These are phyloP conservation scores for Nomia melanderi DNA, from an alignment of 1,140 invertebrate species.

Conservation along the genomic window DNA sequence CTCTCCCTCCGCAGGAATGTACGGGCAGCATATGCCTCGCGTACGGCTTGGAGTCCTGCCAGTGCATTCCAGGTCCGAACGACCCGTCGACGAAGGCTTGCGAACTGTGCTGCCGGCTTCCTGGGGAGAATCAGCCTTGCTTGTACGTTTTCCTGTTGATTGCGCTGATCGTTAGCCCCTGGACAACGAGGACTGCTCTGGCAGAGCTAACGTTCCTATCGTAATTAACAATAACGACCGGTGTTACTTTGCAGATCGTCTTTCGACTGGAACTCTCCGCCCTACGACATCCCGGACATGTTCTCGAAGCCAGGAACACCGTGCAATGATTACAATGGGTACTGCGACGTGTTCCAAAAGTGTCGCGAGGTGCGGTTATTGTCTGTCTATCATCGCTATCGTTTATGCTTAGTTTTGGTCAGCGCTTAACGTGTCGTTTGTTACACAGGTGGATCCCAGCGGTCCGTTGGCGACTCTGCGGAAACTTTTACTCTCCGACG, in stretches of 20 bases:
- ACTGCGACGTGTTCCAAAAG: constrained; percentile 99
- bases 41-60: constrained; percentile 97
- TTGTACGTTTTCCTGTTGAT: constrained; percentile 77
- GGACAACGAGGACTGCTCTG: too few species aligned
- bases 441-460: constrained; percentile 90
- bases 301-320: constrained; percentile 96
- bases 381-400: not conserved
- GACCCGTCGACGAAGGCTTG: constrained; percentile 92
- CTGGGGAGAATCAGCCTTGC: constrained; percentile 90
- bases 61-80: constrained; percentile 89
- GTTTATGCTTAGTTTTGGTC: not conserved
- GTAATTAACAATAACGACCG: too few species aligned
- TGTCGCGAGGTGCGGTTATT: constrained; percentile 84
- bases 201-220: too few species aligned
- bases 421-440: not conserved
- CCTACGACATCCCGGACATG: constrained; percentile 95
- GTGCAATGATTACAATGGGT: constrained; percentile 99
- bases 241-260: too few species aligned
- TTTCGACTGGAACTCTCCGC: constrained; percentile 93
- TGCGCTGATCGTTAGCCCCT: too few species aligned
- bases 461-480: constrained; percentile 95
- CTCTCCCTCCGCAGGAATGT: constrained; percentile 85
- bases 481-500: constrained; percentile 92
- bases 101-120: constrained; percentile 93
- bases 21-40: constrained; percentile 95